Conservation (phyloP, 2,888 invertebrate species). For the Thysanoteuthis rhombus region DNA sequence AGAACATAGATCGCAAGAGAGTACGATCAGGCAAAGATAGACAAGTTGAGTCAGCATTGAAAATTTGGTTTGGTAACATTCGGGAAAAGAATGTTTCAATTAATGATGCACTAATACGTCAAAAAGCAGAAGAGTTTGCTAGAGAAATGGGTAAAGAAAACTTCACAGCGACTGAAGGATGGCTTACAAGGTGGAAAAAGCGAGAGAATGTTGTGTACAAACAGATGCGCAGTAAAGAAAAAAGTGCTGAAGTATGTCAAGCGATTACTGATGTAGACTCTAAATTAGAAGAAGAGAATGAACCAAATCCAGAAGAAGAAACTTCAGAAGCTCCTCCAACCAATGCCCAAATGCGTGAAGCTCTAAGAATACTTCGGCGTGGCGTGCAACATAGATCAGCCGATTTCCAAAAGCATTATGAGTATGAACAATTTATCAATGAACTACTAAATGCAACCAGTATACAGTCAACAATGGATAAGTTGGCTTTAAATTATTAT, state of each 20-base stretch:
- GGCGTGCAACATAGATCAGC: slow-evolving; percentile 13
- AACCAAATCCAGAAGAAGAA: background rate
- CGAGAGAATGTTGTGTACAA: slow-evolving; percentile 18
- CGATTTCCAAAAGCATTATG: background rate
- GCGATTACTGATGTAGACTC: background rate
- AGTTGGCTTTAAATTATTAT: too few relatives aligned
- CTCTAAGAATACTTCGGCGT: background rate
- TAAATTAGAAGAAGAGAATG: background rate
- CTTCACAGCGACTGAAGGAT: slow-evolving; percentile 19
- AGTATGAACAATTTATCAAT: slow-evolving; percentile 1
- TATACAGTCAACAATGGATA: too few relatives aligned
- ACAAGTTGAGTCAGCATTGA: background rate
- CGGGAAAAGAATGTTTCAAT: background rate
- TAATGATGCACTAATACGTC: background rate
- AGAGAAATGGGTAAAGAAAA: slow-evolving; percentile 16
- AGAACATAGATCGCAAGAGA: background rate
- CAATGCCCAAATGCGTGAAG: background rate
- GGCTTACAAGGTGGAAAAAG: background rate
- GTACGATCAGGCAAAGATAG: slow-evolving; percentile 20
- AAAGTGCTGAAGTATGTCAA: background rate
- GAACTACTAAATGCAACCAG: too few relatives aligned
- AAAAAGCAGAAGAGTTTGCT: slow-evolving; percentile 16
- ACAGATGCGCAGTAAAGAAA: background rate
- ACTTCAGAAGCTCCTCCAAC: background rate
- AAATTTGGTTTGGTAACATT: background rate